These are phyloP conservation scores for Scaptomyza graminum DNA, from an alignment of 1,140 invertebrate species.

Conservation along the genomic window DNA sequence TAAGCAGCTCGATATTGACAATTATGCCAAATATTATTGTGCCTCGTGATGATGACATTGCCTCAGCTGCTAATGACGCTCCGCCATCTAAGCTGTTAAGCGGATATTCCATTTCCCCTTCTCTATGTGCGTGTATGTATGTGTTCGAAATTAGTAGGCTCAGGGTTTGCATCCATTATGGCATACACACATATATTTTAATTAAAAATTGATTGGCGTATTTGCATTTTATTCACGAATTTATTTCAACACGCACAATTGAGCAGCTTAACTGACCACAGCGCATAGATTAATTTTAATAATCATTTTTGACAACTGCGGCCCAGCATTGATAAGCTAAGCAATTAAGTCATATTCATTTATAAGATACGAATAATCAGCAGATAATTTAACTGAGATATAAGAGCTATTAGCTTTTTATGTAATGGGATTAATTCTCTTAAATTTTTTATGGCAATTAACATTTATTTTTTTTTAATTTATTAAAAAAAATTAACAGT, in stretches of 20 bases:
- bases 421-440: too few relatives aligned
- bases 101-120: slow-evolving; percentile 55
- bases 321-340: slow-evolving; percentile 31
- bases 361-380: slow-evolving; percentile 1
- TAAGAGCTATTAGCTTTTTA: too few relatives aligned
- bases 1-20: slow-evolving; percentile 68
- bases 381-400: too few relatives aligned
- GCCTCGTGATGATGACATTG: slow-evolving; percentile 39
- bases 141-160: slow-evolving; percentile 53
- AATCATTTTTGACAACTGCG: slow-evolving; percentile 25
- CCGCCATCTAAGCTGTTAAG: slow-evolving; percentile 53
- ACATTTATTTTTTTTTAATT: too few relatives aligned
- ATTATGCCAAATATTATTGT: slow-evolving; percentile 70
- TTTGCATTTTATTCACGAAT: slow-evolving; percentile 67
- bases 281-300: slow-evolving; percentile 49
- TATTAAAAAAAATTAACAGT: too few relatives aligned
- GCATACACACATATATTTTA: slow-evolving; percentile 53
- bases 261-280: slow-evolving; percentile 50
- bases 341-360: slow-evolving; percentile 10
- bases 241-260: slow-evolving; percentile 43
- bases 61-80: slow-evolving; percentile 65
- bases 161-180: slow-evolving; percentile 23
- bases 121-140: slow-evolving; percentile 19
- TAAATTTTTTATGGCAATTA: too few relatives aligned
- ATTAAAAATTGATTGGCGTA: slow-evolving; percentile 75